Evolutionary conservation across 2,888 invertebrate species (phyloP).

Genomic region (Ormyrus rosae): DNA sequence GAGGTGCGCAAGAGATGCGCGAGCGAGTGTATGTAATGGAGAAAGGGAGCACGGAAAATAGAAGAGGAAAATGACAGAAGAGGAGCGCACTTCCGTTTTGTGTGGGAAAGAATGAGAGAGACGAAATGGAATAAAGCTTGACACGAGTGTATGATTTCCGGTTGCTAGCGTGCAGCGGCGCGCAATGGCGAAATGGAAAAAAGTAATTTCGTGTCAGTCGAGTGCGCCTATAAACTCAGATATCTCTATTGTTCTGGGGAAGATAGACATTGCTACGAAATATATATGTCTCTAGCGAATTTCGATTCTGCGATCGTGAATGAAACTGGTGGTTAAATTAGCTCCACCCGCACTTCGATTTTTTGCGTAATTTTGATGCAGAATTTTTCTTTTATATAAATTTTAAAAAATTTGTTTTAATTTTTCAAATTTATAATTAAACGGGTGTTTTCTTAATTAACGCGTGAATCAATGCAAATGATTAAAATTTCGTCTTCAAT

Average conservation of each 20-base stretch:
- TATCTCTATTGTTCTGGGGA: constrained; percentile 42
- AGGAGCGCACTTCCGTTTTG: constrained; percentile 56
- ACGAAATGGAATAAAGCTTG: constrained; percentile 33
- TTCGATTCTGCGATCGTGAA: too few relatives aligned
- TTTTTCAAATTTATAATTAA: too few relatives aligned
- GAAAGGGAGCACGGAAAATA: constrained; percentile 12
- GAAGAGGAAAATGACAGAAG: constrained; percentile 27
- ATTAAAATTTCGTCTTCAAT: too few relatives aligned
- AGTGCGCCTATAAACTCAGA: constrained; percentile 38
- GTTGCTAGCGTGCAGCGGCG: constrained; percentile 10
- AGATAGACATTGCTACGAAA: constrained; percentile 31
- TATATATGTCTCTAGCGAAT: constrained; percentile 16
- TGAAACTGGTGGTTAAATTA: too few relatives aligned
- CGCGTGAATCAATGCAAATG: too few relatives aligned
- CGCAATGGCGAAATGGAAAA: constrained; percentile 45
- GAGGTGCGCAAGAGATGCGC: too few relatives aligned
- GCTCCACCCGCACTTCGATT: too few relatives aligned
- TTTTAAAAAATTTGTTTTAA: too few relatives aligned
- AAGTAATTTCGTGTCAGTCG: constrained; percentile 54
- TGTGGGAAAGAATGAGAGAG: constrained; percentile 39
- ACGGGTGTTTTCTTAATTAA: too few relatives aligned
- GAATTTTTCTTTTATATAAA: too few relatives aligned
- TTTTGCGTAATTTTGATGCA: too few relatives aligned
- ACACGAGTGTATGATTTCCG: constrained; percentile 52
- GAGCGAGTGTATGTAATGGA: too few relatives aligned